phyloP scores from a whole-genome alignment of 53 echinoderm and acorn worm species.

The Glandiceps talaboti region DNA sequence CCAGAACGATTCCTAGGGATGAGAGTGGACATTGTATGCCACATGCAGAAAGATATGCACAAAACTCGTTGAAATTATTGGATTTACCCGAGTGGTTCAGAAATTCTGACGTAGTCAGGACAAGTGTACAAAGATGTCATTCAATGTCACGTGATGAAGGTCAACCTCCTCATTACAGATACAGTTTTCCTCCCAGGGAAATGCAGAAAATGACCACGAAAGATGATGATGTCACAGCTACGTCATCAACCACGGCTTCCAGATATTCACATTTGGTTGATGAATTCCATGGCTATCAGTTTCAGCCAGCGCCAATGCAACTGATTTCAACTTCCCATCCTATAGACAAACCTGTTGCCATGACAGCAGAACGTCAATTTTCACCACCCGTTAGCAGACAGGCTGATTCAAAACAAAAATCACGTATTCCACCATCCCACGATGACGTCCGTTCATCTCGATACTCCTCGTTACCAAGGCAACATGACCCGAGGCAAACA shows the following conservation, averaged over 20 bases:
- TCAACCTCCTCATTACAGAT: background rate
- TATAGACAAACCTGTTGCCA: background rate
- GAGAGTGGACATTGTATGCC: background rate
- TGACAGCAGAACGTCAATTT: background rate
- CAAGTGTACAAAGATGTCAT: background rate
- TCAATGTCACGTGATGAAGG: background rate
- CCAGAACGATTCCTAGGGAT: background rate
- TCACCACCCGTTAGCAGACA: background rate
- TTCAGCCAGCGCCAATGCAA: no score
- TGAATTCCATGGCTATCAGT: no score
- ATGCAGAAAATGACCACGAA: background rate
- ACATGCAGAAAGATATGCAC: slow-evolving; percentile 1
- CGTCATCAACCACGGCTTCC: no score
- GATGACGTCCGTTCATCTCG: background rate
- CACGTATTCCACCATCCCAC: no score
- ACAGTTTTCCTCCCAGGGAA: background rate
- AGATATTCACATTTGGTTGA: no score
- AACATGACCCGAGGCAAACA: no score
- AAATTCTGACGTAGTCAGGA: slow-evolving; percentile 14
- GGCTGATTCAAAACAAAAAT: no score
- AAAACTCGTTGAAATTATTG: slow-evolving; percentile 27
- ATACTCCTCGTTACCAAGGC: background rate
- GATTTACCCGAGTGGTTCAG: slow-evolving; percentile 54
- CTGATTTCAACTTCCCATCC: no score
- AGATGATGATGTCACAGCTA: no score